A percentile compares a stretch with the other conserved stretches of the same genome.
phyloP scores from a whole-genome alignment of 2,113 vertebrate species.

The Daphoenositta chrysoptera region DNA sequence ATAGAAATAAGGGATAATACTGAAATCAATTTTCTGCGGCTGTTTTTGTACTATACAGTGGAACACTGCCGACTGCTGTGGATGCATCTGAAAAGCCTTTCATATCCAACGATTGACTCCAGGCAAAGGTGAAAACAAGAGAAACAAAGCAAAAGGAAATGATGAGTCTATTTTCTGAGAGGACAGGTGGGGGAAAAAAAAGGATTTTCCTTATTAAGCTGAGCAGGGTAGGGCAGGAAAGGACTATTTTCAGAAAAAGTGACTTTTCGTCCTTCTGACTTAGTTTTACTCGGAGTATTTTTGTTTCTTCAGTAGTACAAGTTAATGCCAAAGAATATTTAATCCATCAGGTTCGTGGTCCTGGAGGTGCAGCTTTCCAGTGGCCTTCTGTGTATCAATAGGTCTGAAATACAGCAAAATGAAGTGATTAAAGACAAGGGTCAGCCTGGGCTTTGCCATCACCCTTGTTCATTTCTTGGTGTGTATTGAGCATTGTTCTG shows the following conservation, averaged over 20 bases:
- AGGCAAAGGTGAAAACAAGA: not conserved
- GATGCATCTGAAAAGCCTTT: not conserved
- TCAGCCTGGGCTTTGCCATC: not conserved
- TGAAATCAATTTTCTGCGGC: not conserved
- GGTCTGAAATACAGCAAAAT: not conserved
- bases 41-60: not conserved
- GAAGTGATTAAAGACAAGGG: rapidly evolving
- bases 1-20: not conserved
- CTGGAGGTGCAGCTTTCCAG: not conserved
- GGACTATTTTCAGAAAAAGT: not conserved
- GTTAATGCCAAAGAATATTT: not conserved
- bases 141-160: not conserved
- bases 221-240: not conserved
- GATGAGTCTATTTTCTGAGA: not conserved
- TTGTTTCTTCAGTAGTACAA: not conserved
- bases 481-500: not conserved
- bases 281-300: not conserved
- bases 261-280: not conserved
- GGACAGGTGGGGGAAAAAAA: rapidly evolving
- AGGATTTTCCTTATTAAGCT: not conserved
- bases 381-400: not conserved
- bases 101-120: not conserved
- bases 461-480: not conserved
- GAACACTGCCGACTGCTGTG: not conserved
- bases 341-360: not conserved